These are phyloP conservation scores for Spondyliosoma cantharus DNA, from an alignment of 2,797 vertebrate genomes.

Conservation along the genomic window DNA sequence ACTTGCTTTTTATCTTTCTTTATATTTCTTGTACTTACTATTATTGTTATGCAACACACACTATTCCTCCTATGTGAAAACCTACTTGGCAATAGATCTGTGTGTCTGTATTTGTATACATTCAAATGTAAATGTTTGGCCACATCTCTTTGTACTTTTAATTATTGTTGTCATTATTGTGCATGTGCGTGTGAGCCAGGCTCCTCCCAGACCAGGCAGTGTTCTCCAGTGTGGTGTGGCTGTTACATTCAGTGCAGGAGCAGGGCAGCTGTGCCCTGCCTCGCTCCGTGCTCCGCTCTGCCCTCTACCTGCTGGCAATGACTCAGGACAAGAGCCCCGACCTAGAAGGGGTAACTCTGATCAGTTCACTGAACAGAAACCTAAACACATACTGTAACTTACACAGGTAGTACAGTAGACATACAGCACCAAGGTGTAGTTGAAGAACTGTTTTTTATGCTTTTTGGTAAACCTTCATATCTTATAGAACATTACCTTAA, in stretches of 20 bases:
- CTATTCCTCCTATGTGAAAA: too few relatives aligned
- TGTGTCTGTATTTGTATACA: constrained; percentile 21
- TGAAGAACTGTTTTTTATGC: neutral
- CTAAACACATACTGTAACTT: constrained; percentile 1
- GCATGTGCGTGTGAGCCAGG: constrained; percentile 79
- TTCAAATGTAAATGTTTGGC: constrained; percentile 29
- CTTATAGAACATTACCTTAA: neutral
- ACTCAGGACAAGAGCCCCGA: constrained; percentile 86
- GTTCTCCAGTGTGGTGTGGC: constrained; percentile 85
- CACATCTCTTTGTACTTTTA: constrained; percentile 14
- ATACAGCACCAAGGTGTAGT: neutral
- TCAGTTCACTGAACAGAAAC: neutral
- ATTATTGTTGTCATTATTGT: constrained; percentile 12
- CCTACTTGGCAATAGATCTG: neutral
- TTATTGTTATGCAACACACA: too few relatives aligned
- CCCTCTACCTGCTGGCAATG: constrained; percentile 90
- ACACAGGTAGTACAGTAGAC: neutral
- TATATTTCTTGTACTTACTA: too few relatives aligned
- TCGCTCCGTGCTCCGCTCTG: constrained; percentile 84
- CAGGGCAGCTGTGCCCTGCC: constrained; percentile 81
- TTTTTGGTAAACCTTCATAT: neutral
- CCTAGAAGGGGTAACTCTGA: constrained; percentile 83
- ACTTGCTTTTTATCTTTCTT: too few relatives aligned
- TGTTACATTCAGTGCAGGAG: constrained; percentile 86
- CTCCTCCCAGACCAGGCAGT: constrained; percentile 89